Conservation (phyloP, 2,888 invertebrate species). For the Conops quadrifasciatus region DNA sequence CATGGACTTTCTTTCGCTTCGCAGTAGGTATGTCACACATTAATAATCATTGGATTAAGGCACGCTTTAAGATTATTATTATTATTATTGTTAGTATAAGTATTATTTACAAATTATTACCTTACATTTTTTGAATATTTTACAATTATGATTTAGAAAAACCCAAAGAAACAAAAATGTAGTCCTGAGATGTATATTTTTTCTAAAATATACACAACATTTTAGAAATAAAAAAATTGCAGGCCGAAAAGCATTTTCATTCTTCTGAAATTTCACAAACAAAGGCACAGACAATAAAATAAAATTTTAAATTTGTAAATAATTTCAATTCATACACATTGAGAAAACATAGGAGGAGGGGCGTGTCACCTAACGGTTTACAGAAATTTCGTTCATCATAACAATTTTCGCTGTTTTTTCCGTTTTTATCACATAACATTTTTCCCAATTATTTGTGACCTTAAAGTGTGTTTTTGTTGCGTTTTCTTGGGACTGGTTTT, state of each 20-base stretch:
- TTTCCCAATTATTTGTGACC: slow-evolving; percentile 65
- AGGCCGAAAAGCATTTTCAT: slow-evolving; percentile 9
- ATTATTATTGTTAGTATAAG: too few species aligned
- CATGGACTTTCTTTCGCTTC: too few species aligned
- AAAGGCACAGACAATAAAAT: neutral
- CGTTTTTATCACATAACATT: slow-evolving; percentile 54
- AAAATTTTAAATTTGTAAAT: neutral
- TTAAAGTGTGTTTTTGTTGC: slow-evolving; percentile 63
- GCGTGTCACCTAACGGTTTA: slow-evolving; percentile 29
- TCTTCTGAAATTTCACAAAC: neutral
- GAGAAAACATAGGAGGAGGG: slow-evolving; percentile 5
- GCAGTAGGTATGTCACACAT: too few species aligned
- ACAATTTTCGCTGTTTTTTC: neutral
- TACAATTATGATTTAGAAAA: too few species aligned
- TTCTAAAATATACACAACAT: too few species aligned
- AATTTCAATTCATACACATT: neutral
- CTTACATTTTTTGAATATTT: neutral
- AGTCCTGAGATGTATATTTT: too few species aligned
- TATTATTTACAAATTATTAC: neutral
- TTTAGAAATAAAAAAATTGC: neutral
- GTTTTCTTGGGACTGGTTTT: slow-evolving; percentile 35
- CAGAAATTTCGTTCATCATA: neutral
- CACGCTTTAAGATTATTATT: too few species aligned
- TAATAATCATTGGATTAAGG: too few species aligned
- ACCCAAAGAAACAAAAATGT: too few species aligned